Conservation (phyloP, 2,113 vertebrate genomes). For the Nannobrachium achirus region DNA sequence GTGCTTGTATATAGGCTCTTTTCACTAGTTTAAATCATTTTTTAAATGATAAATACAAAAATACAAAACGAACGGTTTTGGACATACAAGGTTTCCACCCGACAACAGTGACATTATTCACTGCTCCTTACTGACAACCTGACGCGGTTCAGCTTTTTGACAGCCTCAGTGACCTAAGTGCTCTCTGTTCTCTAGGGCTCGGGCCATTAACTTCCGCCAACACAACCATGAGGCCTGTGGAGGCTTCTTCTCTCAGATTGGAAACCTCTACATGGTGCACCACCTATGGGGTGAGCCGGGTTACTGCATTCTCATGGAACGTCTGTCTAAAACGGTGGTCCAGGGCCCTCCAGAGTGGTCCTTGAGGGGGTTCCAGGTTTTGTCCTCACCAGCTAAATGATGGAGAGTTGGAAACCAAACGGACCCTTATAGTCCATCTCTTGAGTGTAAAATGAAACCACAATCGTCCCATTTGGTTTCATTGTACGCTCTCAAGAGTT, state of each 20-base stretch:
- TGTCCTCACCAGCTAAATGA: too few species aligned
- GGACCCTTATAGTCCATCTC: too few species aligned
- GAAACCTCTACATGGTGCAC: constrained; percentile 95
- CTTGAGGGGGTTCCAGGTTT: too few species aligned
- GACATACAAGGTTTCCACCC: too few species aligned
- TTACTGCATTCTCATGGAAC: neutral
- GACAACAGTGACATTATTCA: too few species aligned
- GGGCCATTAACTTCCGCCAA: constrained; percentile 93
- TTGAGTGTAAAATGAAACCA: too few species aligned
- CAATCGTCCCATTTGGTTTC: too few species aligned
- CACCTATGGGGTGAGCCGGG: constrained; percentile 92
- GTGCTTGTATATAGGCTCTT: too few species aligned
- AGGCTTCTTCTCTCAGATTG: constrained; percentile 98
- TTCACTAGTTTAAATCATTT: neutral
- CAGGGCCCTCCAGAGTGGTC: too few species aligned
- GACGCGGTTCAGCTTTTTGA: neutral
- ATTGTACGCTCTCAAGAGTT: too few species aligned
- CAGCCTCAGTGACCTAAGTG: neutral
- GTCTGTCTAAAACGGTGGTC: neutral
- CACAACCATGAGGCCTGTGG: constrained; percentile 90
- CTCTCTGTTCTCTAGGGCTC: constrained; percentile 83
- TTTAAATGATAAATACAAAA: neutral
- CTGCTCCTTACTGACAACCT: neutral
- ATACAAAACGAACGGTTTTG: too few species aligned
- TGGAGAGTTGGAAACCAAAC: too few species aligned